These are phyloP conservation scores for Podocnemis expansa DNA, from an alignment of 2,113 vertebrate genomes.

Conservation along the genomic window DNA sequence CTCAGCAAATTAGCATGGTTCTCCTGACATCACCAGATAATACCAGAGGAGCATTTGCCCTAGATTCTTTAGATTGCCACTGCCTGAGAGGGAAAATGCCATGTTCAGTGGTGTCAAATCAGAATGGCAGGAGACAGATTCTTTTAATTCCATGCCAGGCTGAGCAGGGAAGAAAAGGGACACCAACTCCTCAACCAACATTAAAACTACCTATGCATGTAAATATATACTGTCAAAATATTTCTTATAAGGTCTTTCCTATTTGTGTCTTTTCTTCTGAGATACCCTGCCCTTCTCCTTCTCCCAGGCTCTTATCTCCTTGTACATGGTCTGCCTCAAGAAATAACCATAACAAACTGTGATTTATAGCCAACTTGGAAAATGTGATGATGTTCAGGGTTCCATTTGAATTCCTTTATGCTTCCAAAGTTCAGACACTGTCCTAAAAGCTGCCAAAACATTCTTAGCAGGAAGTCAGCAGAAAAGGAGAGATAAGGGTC, in stretches of 20 bases:
- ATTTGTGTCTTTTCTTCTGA: conserved; percentile 1
- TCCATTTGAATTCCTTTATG: conserved; percentile 28
- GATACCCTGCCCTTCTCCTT: conserved; percentile 27
- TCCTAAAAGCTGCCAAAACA: conserved; percentile 22
- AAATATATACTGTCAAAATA: conserved; percentile 19
- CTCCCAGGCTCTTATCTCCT: conserved; percentile 69
- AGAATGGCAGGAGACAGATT: background rate
- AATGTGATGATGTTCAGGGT: background rate
- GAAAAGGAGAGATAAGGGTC: conserved; percentile 38
- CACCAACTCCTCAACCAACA: background rate
- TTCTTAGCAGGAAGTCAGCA: conserved; percentile 56
- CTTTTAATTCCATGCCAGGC: background rate
- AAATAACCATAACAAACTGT: conserved; percentile 23
- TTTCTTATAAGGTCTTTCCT: conserved; percentile 49
- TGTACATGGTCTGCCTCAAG: conserved; percentile 35
- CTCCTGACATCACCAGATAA: conserved; percentile 41
- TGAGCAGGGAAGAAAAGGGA: background rate
- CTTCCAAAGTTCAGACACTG: conserved; percentile 9
- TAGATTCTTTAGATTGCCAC: conserved; percentile 28
- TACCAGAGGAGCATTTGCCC: conserved; percentile 24
- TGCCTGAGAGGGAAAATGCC: conserved; percentile 44
- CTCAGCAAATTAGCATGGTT: conserved; percentile 46
- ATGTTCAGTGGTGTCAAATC: background rate
- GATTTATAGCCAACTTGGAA: conserved; percentile 44
- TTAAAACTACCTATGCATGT: background rate